A percentile compares a stretch with the other conserved stretches of the same genome.
phyloP scores from a whole-genome alignment of 2,113 vertebrate species.

The Corythornis vintsioides region DNA sequence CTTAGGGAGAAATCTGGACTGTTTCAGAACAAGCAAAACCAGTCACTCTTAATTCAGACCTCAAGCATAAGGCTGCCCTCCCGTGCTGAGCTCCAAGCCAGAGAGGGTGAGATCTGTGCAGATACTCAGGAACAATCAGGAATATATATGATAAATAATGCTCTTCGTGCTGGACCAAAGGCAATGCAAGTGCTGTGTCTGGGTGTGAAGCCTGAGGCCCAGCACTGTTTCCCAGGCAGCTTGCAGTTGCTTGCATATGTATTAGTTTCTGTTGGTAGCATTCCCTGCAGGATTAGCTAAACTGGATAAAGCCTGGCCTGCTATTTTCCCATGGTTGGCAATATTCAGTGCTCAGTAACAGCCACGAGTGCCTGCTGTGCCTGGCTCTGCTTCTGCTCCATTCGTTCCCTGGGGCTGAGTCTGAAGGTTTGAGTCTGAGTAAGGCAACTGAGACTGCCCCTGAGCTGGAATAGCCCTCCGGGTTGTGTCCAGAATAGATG shows the following conservation, averaged over 20 bases:
- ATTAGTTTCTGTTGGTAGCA: background rate
- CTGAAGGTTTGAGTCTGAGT: background rate
- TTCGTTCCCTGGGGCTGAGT: background rate
- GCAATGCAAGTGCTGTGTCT: background rate
- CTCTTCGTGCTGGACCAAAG: background rate
- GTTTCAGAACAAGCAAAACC: background rate
- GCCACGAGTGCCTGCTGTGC: background rate
- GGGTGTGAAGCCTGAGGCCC: background rate
- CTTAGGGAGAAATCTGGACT: background rate
- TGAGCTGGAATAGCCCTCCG: background rate
- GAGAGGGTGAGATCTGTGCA: background rate
- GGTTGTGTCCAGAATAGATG: background rate
- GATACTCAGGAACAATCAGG: background rate
- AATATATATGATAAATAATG: background rate
- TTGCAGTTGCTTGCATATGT: constrained; percentile 22
- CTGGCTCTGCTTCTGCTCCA: background rate
- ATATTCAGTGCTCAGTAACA: constrained; percentile 2
- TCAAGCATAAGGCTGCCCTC: background rate
- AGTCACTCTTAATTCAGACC: background rate
- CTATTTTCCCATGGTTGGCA: background rate
- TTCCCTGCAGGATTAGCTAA: constrained; percentile 15
- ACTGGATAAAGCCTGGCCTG: background rate
- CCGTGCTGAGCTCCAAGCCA: background rate
- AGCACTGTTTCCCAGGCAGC: background rate
- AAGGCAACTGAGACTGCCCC: background rate